phyloP scores from a whole-genome alignment of 2,113 vertebrate species.

The Heptranchias perlo region DNA sequence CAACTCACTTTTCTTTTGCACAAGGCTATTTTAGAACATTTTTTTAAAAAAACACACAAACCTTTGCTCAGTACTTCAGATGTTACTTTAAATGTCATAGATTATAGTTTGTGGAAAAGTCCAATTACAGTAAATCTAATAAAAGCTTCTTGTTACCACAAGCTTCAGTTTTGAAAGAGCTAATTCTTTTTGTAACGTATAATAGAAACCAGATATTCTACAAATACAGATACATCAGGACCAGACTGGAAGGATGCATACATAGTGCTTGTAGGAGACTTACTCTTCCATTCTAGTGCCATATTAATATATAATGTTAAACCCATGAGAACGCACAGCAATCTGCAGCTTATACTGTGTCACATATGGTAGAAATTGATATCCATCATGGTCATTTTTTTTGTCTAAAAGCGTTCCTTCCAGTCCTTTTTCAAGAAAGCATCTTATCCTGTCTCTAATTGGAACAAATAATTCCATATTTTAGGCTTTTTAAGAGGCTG shows the following conservation, averaged over 20 bases:
- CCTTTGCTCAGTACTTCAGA: conserved; percentile 19
- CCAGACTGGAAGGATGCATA: conserved; percentile 5
- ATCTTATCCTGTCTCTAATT: not conserved
- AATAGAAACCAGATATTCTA: conserved; percentile 33
- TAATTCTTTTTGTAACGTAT: conserved; percentile 36
- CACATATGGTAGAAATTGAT: conserved; percentile 9
- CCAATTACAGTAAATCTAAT: conserved; percentile 36
- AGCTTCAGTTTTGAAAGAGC: conserved; percentile 31
- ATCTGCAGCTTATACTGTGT: not conserved
- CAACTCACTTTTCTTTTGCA: conserved; percentile 13
- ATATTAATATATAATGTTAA: conserved; percentile 17
- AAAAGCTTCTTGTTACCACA: conserved; percentile 36
- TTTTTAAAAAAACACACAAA: not conserved
- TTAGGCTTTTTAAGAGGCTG: not conserved
- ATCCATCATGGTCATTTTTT: not conserved
- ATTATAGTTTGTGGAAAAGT: conserved; percentile 35
- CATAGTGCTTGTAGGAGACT: not conserved
- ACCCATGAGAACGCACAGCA: not conserved
- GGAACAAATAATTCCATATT: conserved; percentile 3
- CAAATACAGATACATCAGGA: conserved; percentile 22
- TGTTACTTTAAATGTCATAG: conserved; percentile 35
- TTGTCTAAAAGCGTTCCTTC: not conserved
- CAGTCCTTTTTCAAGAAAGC: not conserved
- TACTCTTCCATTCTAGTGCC: not conserved
- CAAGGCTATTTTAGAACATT: not conserved